Evolutionary conservation across 2,888 invertebrate species (phyloP), one percentile per base, ranked within the genome.

Genomic region (Drosophila lacicola): DNA sequence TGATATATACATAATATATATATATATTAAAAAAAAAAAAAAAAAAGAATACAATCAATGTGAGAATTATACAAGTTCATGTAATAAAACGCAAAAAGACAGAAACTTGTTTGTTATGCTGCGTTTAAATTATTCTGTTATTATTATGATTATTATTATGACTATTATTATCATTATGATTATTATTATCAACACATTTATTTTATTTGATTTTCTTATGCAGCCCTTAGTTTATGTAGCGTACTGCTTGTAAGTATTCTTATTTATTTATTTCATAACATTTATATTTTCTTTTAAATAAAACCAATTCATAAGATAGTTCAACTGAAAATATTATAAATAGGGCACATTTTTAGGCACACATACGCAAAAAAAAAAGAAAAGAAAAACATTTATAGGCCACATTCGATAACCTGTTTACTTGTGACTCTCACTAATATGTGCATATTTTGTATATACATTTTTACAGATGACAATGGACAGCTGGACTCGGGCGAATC

Each of bases 1-100:
- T 88, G 42, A 82, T 46, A 66, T 42, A 70, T 54, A 62, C 11
- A 65, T 51, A 45, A 60, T 50, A 77, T 67, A 75, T 56, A 75
- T 54, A 74, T 60, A 67, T 66, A 70, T 74, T 71, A 70, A 58
- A 72, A 76, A 47, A 66, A 62, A 51, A 65, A 68, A 61, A 68
- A 46, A 58, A 34, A 33, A 42, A 55, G 42, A 67, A 66, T 66
- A 75, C 75, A 76, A 74, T 85, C 70, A 85, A 88, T 83, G 89
- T 88, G 87, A 83, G 76, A 88, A 75, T 78, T 82, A 85, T 73
- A 76, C 70, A 85, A 82, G 66, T 78, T 78, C 55, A 74, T 87
- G 89, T 84, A 86, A 89, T 84, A 89, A 88, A 88, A 86, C 88
- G 85, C 79, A 88, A 88, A 85, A 81, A 75, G 70, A 56, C 54